Conservation (phyloP, 2,113 vertebrate genomes). For the Oreochromis niloticus region DNA sequence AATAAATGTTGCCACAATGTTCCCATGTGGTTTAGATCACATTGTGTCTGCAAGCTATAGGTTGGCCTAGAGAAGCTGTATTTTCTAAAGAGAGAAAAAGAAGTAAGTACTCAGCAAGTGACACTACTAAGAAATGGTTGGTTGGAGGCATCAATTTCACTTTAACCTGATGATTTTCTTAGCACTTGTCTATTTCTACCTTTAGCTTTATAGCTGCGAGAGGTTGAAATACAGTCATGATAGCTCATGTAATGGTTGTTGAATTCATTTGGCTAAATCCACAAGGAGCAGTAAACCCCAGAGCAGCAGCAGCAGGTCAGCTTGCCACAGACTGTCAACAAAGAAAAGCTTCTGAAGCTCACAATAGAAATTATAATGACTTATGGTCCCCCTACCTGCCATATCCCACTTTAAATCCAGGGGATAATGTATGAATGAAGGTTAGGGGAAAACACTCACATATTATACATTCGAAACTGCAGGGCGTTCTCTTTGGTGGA, state of each 20-base stretch:
- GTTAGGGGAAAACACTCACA: background rate
- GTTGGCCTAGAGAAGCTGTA: background rate
- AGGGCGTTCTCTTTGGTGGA: background rate
- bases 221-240: background rate
- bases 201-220: background rate
- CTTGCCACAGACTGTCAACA: background rate
- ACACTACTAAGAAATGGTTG: background rate
- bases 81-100: background rate
- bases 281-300: background rate
- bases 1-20: background rate
- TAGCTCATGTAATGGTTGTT: background rate
- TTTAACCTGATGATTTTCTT: background rate
- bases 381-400: background rate
- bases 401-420: background rate
- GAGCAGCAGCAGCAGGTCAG: background rate
- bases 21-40: too few species aligned
- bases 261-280: background rate
- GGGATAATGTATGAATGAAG: background rate
- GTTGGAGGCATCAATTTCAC: background rate
- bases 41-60: background rate
- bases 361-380: background rate
- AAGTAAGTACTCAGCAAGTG: background rate
- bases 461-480: background rate
- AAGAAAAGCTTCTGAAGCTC: background rate
- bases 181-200: background rate